Percentiles rank a stretch among this genome's conserved stretches.
Conservation (phyloP, 2,113 vertebrate genomes). For the Rallus limicola region DNA sequence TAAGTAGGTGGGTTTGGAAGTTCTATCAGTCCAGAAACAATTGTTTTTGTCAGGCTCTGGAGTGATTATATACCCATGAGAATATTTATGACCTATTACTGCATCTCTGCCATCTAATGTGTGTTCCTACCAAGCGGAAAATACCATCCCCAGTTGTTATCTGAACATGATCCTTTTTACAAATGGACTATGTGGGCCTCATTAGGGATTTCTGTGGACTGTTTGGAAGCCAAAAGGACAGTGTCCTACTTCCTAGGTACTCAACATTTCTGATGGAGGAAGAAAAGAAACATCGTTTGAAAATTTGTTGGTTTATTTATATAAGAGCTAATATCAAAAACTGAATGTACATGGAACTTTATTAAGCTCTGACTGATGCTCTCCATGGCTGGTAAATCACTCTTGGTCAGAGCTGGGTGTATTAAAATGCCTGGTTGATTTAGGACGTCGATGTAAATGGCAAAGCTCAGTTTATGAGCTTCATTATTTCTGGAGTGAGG, state of each 20-base stretch:
- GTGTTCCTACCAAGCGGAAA: background rate
- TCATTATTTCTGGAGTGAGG: conserved; percentile 27
- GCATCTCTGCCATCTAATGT: background rate
- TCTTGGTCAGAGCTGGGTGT: background rate
- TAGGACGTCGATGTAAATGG: background rate
- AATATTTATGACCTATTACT: background rate
- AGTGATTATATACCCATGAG: background rate
- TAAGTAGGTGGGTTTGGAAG: background rate
- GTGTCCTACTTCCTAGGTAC: background rate
- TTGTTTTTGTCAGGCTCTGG: background rate
- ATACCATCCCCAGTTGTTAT: background rate
- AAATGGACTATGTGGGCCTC: background rate
- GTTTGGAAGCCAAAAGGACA: background rate
- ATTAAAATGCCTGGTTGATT: conserved; percentile 16
- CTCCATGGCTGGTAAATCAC: background rate
- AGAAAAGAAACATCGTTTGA: background rate
- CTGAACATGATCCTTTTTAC: background rate
- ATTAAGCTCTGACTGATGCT: background rate
- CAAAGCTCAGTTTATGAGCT: conserved; percentile 18
- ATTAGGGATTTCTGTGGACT: background rate
- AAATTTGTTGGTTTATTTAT: background rate
- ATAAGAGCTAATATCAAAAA: background rate
- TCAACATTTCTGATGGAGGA: background rate
- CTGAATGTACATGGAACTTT: background rate
- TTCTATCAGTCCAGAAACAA: background rate